Evolutionary conservation across 2,113 vertebrate species (phyloP), one percentile per base, ranked within the genome.

Genomic region (Myotis lucifugus): DNA sequence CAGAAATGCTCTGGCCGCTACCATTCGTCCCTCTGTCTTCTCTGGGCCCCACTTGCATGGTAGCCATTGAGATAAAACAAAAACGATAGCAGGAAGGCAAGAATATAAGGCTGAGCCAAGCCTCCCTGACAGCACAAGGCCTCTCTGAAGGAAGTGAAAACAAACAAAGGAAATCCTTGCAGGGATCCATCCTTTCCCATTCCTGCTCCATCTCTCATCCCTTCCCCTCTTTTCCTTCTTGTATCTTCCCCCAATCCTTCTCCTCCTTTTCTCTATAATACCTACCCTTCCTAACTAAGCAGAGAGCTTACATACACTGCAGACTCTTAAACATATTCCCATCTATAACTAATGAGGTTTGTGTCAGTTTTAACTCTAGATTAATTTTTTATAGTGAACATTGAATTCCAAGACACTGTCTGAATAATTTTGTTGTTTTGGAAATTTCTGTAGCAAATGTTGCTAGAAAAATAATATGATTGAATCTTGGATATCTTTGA

Each of bases 401-500:
- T n/a, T 50, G 70, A 67, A 42, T 82, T 59, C 79, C 56, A 84
- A 85, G 81, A 74, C 69, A 66, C 17, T 81, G 48, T 67, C 74
- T 48, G 74, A 78, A 90, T 88, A 77, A 73, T 82, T 70, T 88
- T 2, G 1, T 48, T 46, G 29, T 66, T 11, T 23, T 85, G 40
- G 11, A 86, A 86, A 21, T 56, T 95, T 96, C 74, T 46, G 32
- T 46, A 90, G 74, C 21, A 91, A 73, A 86, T 34, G 11, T 83
- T 82, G 14, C 4, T 46, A 85, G 88, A 32, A 90, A 42, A 70
- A 27, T 72, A 66, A 14, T 54, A n/a, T 4, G 19, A 27, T 32
- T 27, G 17, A 88, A 77, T 69, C 18, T 46, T 94, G 34, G 50
- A 3, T 29, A 52, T 29, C n/a, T 67, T 42, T 13, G 11, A 72